Percentiles rank a stretch among this genome's conserved stretches.
These are phyloP conservation scores for Alces alces DNA, from an alignment of 2,113 vertebrate genomes.

Conservation along the genomic window DNA sequence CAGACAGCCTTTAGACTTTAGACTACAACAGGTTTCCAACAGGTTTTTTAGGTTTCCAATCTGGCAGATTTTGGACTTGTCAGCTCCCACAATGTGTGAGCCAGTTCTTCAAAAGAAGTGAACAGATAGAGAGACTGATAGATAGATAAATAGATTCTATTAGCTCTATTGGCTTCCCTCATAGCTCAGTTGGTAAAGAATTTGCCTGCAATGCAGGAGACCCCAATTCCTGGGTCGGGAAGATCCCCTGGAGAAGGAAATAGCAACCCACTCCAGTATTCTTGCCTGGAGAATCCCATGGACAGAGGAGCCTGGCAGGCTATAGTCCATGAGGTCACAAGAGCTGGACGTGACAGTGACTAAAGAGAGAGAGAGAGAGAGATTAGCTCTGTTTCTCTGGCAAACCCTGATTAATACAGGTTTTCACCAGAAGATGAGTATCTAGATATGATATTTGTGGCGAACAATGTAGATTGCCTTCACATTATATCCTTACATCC, in stretches of 20 bases:
- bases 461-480: neutral
- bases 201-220: neutral
- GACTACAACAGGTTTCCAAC: neutral
- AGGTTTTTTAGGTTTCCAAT: neutral
- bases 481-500: neutral
- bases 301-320: neutral
- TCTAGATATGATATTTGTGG: neutral
- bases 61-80: neutral
- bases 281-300: neutral
- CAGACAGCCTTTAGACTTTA: neutral
- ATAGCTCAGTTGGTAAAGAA: neutral
- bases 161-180: neutral
- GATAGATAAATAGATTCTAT: neutral
- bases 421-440: neutral
- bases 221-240: accelerated
- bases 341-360: neutral
- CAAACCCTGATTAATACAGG: neutral
- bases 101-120: neutral
- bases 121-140: neutral
- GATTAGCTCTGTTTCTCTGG: neutral
- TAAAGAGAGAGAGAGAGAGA: neutral
- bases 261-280: neutral
- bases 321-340: neutral
- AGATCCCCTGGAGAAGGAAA: neutral
- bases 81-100: neutral